Percentiles rank a stretch among this genome's conserved stretches.
These are phyloP conservation scores for Cantharis lateralis DNA, from an alignment of 2,888 invertebrate species.

Conservation along the genomic window DNA sequence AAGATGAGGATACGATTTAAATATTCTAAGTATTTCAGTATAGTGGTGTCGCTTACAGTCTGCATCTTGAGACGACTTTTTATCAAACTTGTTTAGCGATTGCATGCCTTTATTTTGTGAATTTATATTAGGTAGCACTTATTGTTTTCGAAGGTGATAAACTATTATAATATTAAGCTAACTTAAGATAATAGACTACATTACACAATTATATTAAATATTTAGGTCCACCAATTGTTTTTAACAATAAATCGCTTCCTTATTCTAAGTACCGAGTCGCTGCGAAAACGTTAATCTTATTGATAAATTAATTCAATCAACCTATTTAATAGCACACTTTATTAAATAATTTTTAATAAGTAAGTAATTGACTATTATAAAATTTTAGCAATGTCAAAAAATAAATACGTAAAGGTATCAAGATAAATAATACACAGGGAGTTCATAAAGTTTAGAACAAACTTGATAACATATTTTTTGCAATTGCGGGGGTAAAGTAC, in stretches of 20 bases:
- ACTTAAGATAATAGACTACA: background rate
- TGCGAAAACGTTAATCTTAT: background rate
- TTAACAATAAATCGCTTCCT: background rate
- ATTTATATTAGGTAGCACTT: background rate
- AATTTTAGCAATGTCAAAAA: background rate
- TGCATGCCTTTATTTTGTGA: background rate
- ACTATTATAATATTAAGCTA: background rate
- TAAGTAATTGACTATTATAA: background rate
- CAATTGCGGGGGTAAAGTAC: too few relatives aligned
- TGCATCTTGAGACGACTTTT: conserved; percentile 12
- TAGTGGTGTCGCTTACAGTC: background rate
- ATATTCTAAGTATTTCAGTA: background rate
- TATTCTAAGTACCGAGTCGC: background rate
- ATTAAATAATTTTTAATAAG: background rate
- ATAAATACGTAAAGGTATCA: background rate
- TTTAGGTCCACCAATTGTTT: background rate
- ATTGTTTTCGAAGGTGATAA: background rate
- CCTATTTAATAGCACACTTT: background rate
- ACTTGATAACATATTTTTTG: too few relatives aligned
- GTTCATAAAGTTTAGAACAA: too few relatives aligned
- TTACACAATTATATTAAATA: background rate
- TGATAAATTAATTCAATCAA: background rate
- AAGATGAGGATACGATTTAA: conserved; percentile 12
- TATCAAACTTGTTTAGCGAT: background rate
- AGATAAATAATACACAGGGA: too few relatives aligned